Base-by-base conservation (phyloP, 64 coral and sea anemone species). In the Dendrophyllia cribrosa region DNA sequence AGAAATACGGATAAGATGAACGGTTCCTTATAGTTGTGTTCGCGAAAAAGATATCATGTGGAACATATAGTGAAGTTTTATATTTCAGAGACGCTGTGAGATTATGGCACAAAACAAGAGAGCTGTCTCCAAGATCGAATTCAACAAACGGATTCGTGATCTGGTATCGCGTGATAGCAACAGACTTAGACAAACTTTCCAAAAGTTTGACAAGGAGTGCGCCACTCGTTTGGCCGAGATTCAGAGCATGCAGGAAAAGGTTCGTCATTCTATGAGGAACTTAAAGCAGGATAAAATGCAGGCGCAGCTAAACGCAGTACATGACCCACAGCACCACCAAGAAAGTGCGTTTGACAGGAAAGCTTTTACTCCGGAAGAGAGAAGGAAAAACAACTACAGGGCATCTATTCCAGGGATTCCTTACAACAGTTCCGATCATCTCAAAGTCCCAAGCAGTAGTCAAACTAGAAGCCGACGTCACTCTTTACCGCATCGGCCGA, bases 91-190 rank as follows among this genome's bases (percentile, higher is more conserved):
- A 75, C 6, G 4, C 3, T 20, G 19, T 4, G 9, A 67, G 5
- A 44, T 49, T n/a, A 84, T 84, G 80, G 60, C 80, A 23, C 80
- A 84, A 3, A 84, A 67, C 61, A 45, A 43, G 63, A 84, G 62
- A 51, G 64, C 80, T 8, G 63, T 67, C 7, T 67, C 60, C 3
- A 84, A 84, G 47, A 23, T 84, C 45, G 88, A 97, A 44, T 97
- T 97, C 48, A 97, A 97, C 74, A 97, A 94, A 64, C 81, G 95
- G 44, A 88, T 97, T 65, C 84, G 95, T 45, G 92, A 97, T 87
- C 49, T 91, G 22, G 88, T 97, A 58, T 94, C 92, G 22, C 79
- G 92, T 16, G 92, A 97, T 71, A 86, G 72, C 9, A 91, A 87
- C 58, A 70, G 59, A 34, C 88, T 97, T 2, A 66, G 88, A 22